Evolutionary conservation across 2,888 invertebrate genomes (phyloP), one percentile per base, ranked within the genome.

Genomic region (Microctonus aethiopoides): DNA sequence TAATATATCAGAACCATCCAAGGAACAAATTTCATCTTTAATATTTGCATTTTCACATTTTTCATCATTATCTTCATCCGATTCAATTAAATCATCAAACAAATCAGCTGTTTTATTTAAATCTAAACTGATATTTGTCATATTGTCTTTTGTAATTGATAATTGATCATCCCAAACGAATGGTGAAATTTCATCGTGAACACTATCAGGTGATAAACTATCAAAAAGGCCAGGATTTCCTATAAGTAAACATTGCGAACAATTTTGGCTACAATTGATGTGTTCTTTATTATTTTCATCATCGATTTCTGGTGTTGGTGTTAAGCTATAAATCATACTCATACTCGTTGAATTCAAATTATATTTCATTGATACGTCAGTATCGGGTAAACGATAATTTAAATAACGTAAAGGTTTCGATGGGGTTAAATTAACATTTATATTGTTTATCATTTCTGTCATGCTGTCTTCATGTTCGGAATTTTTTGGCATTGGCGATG

Each of bases 311-410:
- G 72, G 70, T 7, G 74, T 72, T 1, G 84, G 83, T 1, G 84
- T 82, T 3, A 86, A 68, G 29, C 85, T 85, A 57, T 86, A 86
- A 32, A 86, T 77, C 2, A 77, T 69, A 32, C 71, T 80, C 81
- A 86, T 81, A 13, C 80, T 80, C 1, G 73, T 68, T 0, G 80
- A 71, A 61, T 82, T 78, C 9, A 86, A 73, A 70, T 78, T 82
- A 34, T 85, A 86, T 26, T 84, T 84, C 0, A 71, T 68, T 7
- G 83, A 80, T 13, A 74, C 70, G 29, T 79, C 77, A 0, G 78
- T 78, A 16, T 74, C 71, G 3, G 80, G 79, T 1, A 83, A 57
- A 7, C 67, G 60, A n/a, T 24, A 34, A 22, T 57, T 60, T 6
- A 52, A 60, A n/a, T 74, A 72, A 1, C 74, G 13, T 0, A 59